These are phyloP conservation scores for Arctocebus calabarensis DNA, from an alignment of 2,797 vertebrate species.

Conservation along the genomic window DNA sequence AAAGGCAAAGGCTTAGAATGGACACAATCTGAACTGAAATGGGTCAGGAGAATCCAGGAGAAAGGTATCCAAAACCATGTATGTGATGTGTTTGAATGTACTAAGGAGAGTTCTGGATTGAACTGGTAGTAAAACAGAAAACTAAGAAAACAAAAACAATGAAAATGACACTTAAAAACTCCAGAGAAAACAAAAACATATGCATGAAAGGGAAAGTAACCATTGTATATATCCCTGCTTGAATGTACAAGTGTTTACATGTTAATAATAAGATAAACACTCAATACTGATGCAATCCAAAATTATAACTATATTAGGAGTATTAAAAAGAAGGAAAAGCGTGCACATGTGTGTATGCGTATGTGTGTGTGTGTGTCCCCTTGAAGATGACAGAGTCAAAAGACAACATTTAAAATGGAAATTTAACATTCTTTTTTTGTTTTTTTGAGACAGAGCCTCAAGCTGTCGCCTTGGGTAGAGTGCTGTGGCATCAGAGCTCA, in stretches of 20 bases:
- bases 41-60: not conserved
- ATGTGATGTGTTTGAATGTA: not conserved
- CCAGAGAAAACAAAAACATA: not conserved
- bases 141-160: not conserved
- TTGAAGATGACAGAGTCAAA: not conserved
- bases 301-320: not conserved
- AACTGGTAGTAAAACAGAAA: not conserved
- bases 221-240: not conserved
- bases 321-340: not conserved
- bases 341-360: not conserved
- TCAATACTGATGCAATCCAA: not conserved
- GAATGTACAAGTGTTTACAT: not conserved
- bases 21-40: not conserved
- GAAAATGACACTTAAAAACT: not conserved
- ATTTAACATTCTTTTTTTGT: constrained; percentile 1
- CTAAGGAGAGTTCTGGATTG: not conserved
- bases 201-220: not conserved
- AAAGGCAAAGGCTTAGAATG: not conserved
- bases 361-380: not conserved
- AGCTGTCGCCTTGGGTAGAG: no score
- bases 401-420: not conserved
- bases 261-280: not conserved
- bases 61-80: not conserved
- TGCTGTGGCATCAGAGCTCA: no score
- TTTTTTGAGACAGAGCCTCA: no score